A percentile compares a stretch with the other conserved stretches of the same genome.
These are phyloP conservation scores for Anas platyrhynchos DNA, from an alignment of 2,113 vertebrate species.

Conservation along the genomic window DNA sequence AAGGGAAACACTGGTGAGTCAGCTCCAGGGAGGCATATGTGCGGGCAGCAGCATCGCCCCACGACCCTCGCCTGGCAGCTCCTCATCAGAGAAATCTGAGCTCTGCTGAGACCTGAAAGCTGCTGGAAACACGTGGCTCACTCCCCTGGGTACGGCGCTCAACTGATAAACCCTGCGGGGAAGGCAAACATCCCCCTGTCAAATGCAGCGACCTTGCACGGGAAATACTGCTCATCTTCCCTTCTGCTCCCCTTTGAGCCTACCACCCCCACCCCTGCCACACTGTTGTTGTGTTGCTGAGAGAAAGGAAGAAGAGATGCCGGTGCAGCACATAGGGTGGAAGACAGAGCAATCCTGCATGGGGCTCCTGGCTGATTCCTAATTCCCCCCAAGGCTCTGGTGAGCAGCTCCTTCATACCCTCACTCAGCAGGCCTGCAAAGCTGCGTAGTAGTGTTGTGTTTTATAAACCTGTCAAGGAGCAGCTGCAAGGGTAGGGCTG, in stretches of 20 bases:
- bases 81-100: background rate
- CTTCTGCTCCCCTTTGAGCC: background rate
- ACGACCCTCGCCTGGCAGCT: background rate
- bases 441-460: background rate
- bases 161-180: background rate
- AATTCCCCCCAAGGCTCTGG: background rate
- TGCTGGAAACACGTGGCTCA: background rate
- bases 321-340: background rate
- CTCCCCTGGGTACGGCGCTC: background rate
- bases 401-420: background rate
- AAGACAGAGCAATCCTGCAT: background rate
- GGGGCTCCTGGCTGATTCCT: background rate
- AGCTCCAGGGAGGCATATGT: background rate
- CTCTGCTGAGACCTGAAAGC: background rate
- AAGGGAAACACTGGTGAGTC: background rate
- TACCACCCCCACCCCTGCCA: fast-evolving
- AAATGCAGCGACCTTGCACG: background rate
- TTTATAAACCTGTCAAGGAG: background rate
- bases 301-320: background rate
- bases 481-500: background rate
- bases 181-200: background rate
- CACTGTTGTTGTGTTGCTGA: background rate
- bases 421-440: background rate
- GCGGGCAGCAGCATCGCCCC: background rate
- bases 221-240: background rate